These are phyloP conservation scores for Prunella strophiata DNA, from an alignment of 2,797 vertebrate genomes.

Conservation along the genomic window DNA sequence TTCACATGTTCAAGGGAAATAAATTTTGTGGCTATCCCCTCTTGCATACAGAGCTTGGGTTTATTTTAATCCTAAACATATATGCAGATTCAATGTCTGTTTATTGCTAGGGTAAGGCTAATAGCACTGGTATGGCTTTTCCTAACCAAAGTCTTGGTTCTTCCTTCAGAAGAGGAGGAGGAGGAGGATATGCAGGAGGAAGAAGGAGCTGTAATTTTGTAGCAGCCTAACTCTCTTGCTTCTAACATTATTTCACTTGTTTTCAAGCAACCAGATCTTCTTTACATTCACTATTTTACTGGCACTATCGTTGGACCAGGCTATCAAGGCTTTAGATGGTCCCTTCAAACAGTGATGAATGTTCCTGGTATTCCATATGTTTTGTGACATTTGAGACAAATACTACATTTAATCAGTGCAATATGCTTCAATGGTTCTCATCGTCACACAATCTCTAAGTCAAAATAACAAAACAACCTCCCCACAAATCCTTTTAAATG, in stretches of 20 bases:
- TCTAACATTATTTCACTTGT: not conserved
- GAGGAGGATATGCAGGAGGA: not conserved
- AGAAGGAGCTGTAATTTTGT: slow-evolving; percentile 37
- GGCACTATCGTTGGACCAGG: slow-evolving; percentile 51
- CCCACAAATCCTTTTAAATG: slow-evolving; percentile 29
- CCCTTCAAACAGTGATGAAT: slow-evolving; percentile 55
- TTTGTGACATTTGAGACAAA: slow-evolving; percentile 65
- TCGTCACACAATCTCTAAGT: slow-evolving; percentile 57
- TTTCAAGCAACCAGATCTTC: slow-evolving; percentile 34
- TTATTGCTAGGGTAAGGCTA: not conserved
- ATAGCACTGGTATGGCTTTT: not conserved
- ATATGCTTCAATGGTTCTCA: slow-evolving; percentile 60
- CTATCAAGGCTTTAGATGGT: slow-evolving; percentile 83
- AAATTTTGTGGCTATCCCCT: not conserved
- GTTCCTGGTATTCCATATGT: slow-evolving; percentile 55
- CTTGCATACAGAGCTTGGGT: not conserved
- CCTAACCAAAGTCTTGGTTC: not conserved
- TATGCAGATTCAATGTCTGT: not conserved
- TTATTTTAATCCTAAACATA: not conserved
- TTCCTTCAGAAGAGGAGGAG: slow-evolving; percentile 12
- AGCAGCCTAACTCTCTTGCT: slow-evolving; percentile 8
- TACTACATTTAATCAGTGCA: slow-evolving; percentile 65
- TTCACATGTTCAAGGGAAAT: not conserved
- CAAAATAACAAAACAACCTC: slow-evolving; percentile 68
- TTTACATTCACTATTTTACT: slow-evolving; percentile 29